Conservation (phyloP, 1,140 invertebrate genomes). For the Anoplophora glabripennis region DNA sequence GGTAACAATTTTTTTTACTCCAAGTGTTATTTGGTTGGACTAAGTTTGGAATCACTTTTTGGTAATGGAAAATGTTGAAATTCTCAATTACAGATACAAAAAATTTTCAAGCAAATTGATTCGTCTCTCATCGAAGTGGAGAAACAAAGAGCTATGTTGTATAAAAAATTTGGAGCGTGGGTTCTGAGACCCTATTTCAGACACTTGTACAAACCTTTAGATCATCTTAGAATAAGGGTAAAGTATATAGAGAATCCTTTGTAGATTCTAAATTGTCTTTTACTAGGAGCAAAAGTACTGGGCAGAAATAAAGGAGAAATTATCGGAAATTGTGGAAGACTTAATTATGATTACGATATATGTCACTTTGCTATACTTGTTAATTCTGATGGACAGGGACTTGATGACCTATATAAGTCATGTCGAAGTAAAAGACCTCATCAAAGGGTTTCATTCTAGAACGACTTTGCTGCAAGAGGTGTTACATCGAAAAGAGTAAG, state of each 20-base stretch:
- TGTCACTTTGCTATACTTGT: constrained; percentile 30
- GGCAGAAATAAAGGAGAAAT: constrained; percentile 17
- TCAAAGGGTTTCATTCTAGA: constrained; percentile 9
- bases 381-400: constrained; percentile 31
- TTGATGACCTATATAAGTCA: constrained; percentile 17
- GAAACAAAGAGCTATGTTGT: constrained; percentile 18
- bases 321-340: constrained; percentile 29
- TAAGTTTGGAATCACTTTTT: no score
- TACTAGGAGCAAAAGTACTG: constrained; percentile 17
- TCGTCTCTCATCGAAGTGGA: constrained; percentile 11
- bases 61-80: no score
- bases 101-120: neutral
- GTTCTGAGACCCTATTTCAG: constrained; percentile 31
- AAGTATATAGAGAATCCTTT: neutral
- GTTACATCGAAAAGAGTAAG: constrained; percentile 18
- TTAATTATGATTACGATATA: constrained; percentile 34
- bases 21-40: no score
- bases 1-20: no score
- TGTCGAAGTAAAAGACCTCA: constrained; percentile 22
- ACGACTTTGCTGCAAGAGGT: neutral
- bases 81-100: neutral
- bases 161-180: constrained; percentile 25
- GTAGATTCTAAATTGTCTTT: neutral
- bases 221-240: neutral
- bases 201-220: constrained; percentile 30